Evolutionary conservation across 2,797 vertebrate species (phyloP).

Genomic region (Epinephelus awoara): DNA sequence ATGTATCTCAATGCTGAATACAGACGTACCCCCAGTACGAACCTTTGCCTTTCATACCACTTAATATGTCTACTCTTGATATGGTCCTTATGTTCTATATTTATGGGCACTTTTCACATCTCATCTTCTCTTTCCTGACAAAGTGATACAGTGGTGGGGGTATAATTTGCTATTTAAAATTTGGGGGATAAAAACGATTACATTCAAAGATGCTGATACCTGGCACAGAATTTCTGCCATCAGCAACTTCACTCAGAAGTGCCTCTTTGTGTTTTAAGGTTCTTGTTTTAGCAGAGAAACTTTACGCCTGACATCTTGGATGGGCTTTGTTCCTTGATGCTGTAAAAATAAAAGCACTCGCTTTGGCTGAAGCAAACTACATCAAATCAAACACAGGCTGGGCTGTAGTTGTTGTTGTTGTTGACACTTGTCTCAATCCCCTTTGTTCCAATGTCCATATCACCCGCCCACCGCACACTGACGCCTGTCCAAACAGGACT

Average conservation of each 20-base stretch:
- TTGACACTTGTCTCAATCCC: conserved; percentile 76
- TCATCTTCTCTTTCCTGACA: neutral
- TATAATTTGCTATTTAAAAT: neutral
- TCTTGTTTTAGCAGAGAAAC: conserved; percentile 41
- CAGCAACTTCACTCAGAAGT: neutral
- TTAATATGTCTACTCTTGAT: neutral
- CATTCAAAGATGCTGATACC: neutral
- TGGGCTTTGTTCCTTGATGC: conserved; percentile 49
- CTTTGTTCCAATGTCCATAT: conserved; percentile 80
- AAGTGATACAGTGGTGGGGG: accelerated
- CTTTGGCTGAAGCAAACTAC: conserved; percentile 56
- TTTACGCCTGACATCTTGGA: conserved; percentile 40
- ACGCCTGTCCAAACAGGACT: conserved; percentile 72
- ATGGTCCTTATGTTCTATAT: neutral
- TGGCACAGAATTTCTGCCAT: neutral
- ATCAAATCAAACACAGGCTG: conserved; percentile 67
- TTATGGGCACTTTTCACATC: neutral
- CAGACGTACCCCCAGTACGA: too few relatives aligned
- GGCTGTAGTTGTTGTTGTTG: conserved; percentile 58
- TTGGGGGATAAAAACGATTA: neutral
- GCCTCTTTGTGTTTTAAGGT: neutral
- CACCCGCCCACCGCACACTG: conserved; percentile 65
- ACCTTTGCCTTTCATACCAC: neutral
- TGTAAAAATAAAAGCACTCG: conserved; percentile 40
- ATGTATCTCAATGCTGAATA: neutral